Base-by-base conservation (phyloP, 1,140 invertebrate genomes). In the Agrilus planipennis region DNA sequence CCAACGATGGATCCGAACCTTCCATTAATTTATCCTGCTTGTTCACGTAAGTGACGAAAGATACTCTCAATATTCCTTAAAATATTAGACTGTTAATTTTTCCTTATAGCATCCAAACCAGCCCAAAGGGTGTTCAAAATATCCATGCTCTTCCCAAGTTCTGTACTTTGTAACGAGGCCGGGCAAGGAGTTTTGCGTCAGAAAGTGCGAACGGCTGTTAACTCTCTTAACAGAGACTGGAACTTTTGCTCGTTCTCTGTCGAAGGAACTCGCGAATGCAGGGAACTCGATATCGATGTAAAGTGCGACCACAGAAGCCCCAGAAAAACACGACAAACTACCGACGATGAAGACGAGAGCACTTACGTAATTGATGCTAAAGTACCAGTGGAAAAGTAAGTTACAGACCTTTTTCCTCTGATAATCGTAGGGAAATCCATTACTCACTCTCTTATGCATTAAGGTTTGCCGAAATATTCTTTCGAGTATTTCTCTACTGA, bases 111-210 rank as follows among this genome's bases (percentile, higher is more conserved):
- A 38, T 73, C 88, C 3, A 79, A 83, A 48, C 72, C 86, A 11
- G 90, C 89, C 25, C 89, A 93, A 58, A 73, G 89, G 28, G 88
- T 94, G 0, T 93, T 93, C 69, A 89, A 83, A 57, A 82, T 93
- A 41, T 82, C 81, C 34, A 88, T 94, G 83, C 73, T 89, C 37
- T 93, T 93, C 82, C 87, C 89, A 39, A 89, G 85, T 42, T 87
- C 88, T 4, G 88, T 92, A 1, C 74, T 93, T 2, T 94, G 90
- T 60, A 93, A 92, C 52, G 87, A 91, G 62, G 89, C 89, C 21
- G 90, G 89, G 3, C 88, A 92, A 62, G 86, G 81, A 35, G 89
- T 94, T 2, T 67, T 94, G 0, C 75, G 85, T 43, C 84, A 91
- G 51, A 85, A 84, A 58, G 87, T 93, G 2, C 75, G 82, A 47